phyloP scores from a whole-genome alignment of 2,797 vertebrate species.

The Helicolenus hilgendorfi region DNA sequence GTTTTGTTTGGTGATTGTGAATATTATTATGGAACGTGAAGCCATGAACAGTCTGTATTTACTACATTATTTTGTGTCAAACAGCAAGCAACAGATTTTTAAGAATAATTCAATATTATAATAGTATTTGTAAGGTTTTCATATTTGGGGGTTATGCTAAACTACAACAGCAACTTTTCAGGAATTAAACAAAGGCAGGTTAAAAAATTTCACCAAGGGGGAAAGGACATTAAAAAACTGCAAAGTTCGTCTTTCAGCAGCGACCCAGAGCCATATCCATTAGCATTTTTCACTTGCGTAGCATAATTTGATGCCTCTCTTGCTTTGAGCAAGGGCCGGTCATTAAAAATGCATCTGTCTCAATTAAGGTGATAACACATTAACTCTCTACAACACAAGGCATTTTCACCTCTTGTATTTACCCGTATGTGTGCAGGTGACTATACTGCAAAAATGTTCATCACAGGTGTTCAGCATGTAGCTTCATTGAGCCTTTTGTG shows the following conservation, averaged over 20 bases:
- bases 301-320: constrained; percentile 84
- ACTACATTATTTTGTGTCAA: background rate
- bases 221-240: constrained; percentile 56
- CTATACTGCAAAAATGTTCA: background rate
- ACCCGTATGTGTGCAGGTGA: background rate
- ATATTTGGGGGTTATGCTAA: background rate
- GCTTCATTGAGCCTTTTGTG: background rate
- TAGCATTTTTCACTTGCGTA: constrained; percentile 80
- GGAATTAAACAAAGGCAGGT: constrained; percentile 42
- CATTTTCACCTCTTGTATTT: constrained; percentile 32
- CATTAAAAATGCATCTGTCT: constrained; percentile 90
- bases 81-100: background rate
- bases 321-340: constrained; percentile 60
- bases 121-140: background rate
- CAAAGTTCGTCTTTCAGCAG: constrained; percentile 60
- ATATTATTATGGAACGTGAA: constrained; percentile 2
- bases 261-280: constrained; percentile 54
- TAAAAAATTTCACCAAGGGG: constrained; percentile 40
- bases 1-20: constrained; percentile 35
- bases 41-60: background rate
- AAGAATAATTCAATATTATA: background rate
- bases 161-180: background rate
- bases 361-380: constrained; percentile 76
- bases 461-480: background rate
- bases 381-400: constrained; percentile 55